Evolutionary conservation across 2,797 vertebrate species (phyloP).

Genomic region (Melanogrammus aeglefinus): DNA sequence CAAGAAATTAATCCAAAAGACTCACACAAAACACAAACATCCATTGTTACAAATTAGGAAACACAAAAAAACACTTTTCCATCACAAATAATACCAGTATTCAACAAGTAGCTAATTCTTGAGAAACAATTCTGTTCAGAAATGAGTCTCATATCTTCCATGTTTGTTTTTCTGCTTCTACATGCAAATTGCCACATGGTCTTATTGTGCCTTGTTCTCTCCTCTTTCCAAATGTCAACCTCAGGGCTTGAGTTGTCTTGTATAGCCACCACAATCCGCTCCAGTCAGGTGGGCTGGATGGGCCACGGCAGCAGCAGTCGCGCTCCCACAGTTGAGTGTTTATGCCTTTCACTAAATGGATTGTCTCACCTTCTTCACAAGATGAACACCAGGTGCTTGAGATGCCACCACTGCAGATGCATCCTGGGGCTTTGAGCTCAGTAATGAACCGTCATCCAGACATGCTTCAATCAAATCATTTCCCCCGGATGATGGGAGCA

Average conservation of each 20-base stretch:
- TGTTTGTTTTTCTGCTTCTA: slow-evolving; percentile 40
- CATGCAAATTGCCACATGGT: slow-evolving; percentile 49
- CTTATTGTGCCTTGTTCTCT: slow-evolving; percentile 62
- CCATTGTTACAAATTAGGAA: neutral
- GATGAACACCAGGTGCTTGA: slow-evolving; percentile 72
- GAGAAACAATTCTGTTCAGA: neutral
- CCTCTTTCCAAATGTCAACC: slow-evolving; percentile 65
- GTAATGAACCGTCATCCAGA: slow-evolving; percentile 54
- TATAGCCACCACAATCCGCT: slow-evolving; percentile 63
- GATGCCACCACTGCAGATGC: slow-evolving; percentile 67
- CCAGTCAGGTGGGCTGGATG: slow-evolving; percentile 65
- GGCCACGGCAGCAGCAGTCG: slow-evolving; percentile 61
- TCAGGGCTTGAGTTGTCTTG: slow-evolving; percentile 68
- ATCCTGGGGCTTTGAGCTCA: slow-evolving; percentile 63
- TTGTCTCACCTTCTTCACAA: slow-evolving; percentile 73
- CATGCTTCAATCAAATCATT: slow-evolving; percentile 63
- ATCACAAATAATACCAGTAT: neutral
- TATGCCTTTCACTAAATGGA: slow-evolving; percentile 72
- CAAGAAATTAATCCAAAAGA: neutral
- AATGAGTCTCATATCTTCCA: neutral
- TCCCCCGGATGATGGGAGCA: slow-evolving; percentile 49
- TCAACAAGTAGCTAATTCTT: neutral
- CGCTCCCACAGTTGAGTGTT: slow-evolving; percentile 70
- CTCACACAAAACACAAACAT: neutral
- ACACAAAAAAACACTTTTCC: neutral